Conservation (phyloP, 2,797 vertebrate genomes). For the Anomalospiza imberbis region DNA sequence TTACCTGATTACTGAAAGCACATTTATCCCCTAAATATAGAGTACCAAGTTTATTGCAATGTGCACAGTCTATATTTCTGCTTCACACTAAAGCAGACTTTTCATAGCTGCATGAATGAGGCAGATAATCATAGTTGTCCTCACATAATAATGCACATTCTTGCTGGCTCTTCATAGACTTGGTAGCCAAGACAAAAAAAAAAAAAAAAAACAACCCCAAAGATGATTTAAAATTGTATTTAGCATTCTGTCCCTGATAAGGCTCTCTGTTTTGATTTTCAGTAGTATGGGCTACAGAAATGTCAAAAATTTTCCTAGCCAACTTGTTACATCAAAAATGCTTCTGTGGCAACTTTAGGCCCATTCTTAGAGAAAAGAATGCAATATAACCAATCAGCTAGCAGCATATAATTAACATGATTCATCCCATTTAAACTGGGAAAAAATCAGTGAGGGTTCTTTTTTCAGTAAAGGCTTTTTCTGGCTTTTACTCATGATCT, state of each 20-base stretch:
- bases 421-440: neutral
- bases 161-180: neutral
- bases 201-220: neutral
- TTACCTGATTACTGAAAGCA: neutral
- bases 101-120: neutral
- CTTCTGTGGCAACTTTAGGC: constrained; percentile 15
- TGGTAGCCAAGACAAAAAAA: neutral
- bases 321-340: constrained; percentile 26
- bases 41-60: neutral
- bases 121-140: neutral
- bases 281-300: constrained; percentile 44
- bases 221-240: neutral
- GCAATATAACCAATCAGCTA: neutral
- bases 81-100: neutral
- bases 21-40: neutral
- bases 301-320: constrained; percentile 18
- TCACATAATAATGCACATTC: neutral
- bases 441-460: neutral
- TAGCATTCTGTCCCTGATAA: constrained; percentile 15
- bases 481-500: neutral
- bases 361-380: constrained; percentile 46
- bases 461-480: neutral
- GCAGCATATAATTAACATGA: constrained; percentile 39
- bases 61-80: neutral
- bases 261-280: constrained; percentile 1